Conservation (phyloP, 2,113 vertebrate species). For the Aldabrachelys gigantea region DNA sequence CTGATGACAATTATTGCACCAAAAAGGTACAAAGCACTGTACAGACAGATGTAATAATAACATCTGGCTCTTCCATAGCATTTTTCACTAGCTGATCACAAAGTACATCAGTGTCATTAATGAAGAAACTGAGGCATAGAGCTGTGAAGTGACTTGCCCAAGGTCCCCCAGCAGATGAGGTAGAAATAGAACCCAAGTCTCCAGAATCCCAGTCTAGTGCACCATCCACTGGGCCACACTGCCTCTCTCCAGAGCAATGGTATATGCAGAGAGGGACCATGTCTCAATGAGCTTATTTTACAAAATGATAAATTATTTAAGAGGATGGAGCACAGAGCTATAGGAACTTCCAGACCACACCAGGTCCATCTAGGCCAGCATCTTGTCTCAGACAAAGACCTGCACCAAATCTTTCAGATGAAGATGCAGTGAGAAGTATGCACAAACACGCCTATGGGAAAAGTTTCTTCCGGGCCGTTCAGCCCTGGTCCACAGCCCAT, state of each 20-base stretch:
- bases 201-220: not conserved
- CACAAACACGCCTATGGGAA: not conserved
- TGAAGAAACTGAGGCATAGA: not conserved
- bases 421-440: not conserved
- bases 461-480: not conserved
- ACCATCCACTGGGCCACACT: not conserved
- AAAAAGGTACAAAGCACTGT: not conserved
- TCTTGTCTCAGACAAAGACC: not conserved
- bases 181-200: not conserved
- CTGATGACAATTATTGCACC: not conserved
- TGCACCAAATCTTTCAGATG: not conserved
- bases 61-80: not conserved
- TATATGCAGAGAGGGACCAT: not conserved
- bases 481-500: constrained; percentile 42
- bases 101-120: not conserved
- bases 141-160: not conserved
- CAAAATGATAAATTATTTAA: not conserved
- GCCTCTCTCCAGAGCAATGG: not conserved
- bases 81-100: not conserved
- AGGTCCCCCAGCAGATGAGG: not conserved
- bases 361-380: not conserved
- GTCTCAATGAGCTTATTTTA: not conserved
- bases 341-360: not conserved
- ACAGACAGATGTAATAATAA: not conserved
- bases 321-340: not conserved